Conservation (phyloP, 1,140 invertebrate species). For the Sarcophaga bullata region DNA sequence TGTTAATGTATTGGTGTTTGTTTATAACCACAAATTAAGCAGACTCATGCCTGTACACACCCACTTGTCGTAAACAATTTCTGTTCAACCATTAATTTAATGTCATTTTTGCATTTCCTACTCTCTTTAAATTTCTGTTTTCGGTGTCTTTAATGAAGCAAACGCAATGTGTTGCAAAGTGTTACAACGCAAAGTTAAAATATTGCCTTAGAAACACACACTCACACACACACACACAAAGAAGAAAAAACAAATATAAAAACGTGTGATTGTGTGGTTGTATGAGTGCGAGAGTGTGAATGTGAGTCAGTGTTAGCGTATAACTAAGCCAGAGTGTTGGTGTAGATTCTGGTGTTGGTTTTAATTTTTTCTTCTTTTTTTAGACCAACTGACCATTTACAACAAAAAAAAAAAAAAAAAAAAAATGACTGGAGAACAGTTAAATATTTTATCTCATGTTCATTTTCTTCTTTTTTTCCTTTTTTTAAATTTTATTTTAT, state of each 20-base stretch:
- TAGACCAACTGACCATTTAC: not conserved
- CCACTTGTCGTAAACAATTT: conserved; percentile 18
- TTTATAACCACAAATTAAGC: conserved; percentile 24
- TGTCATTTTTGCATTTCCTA: not conserved
- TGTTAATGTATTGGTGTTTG: conserved; percentile 5
- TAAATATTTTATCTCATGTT: conserved; percentile 22
- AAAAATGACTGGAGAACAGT: not conserved
- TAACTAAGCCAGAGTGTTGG: no score
- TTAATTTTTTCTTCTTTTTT: no score
- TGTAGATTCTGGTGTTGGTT: no score
- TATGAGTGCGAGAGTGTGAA: not conserved
- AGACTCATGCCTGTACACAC: not conserved
- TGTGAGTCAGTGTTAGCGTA: no score
- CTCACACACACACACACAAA: no score
- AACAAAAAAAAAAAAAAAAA: no score
- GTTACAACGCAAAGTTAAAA: no score
- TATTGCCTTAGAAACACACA: no score
- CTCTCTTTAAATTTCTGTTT: not conserved
- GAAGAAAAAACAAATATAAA: not conserved
- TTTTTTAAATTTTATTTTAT: no score
- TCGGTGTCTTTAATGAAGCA: no score
- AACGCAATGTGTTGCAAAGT: no score
- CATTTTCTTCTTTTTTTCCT: not conserved
- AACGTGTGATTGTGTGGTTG: not conserved
- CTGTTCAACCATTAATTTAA: not conserved